Percentiles rank a stretch among this genome's conserved stretches.
These are phyloP conservation scores for Pteronotus mesoamericanus DNA, from an alignment of 2,797 vertebrate species.

Conservation along the genomic window DNA sequence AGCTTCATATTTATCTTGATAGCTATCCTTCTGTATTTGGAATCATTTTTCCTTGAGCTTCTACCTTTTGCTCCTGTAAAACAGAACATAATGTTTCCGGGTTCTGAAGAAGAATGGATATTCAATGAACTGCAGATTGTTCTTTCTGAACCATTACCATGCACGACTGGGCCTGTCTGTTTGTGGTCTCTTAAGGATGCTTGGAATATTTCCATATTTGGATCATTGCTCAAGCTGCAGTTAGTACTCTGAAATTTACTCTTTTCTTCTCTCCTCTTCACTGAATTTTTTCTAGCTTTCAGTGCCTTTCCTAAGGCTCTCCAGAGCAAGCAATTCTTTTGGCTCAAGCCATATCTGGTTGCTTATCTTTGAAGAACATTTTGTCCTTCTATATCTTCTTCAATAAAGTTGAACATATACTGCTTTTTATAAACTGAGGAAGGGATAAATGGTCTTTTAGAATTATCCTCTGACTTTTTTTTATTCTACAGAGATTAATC, in stretches of 20 bases:
- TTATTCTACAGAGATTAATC: neutral
- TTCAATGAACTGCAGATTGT: slow-evolving; percentile 8
- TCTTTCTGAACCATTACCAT: neutral
- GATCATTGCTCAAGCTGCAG: slow-evolving; percentile 26
- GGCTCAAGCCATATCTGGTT: neutral
- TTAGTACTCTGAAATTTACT: neutral
- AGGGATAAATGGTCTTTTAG: neutral
- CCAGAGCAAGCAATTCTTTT: neutral
- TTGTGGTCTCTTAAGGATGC: slow-evolving; percentile 26
- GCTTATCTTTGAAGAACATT: neutral
- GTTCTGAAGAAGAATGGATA: neutral
- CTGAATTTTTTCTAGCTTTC: neutral
- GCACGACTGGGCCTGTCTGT: neutral
- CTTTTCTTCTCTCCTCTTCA: neutral
- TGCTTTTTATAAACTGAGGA: neutral
- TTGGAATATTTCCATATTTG: slow-evolving; percentile 22
- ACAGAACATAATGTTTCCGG: neutral
- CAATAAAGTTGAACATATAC: neutral
- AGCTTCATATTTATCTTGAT: neutral
- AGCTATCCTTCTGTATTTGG: neutral
- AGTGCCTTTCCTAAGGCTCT: neutral
- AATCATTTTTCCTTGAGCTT: neutral
- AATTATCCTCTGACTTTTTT: neutral
- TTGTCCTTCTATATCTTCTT: neutral
- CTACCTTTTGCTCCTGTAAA: neutral